These are phyloP conservation scores for Myotis findleyi DNA, from an alignment of 2,797 vertebrate species.

Conservation along the genomic window DNA sequence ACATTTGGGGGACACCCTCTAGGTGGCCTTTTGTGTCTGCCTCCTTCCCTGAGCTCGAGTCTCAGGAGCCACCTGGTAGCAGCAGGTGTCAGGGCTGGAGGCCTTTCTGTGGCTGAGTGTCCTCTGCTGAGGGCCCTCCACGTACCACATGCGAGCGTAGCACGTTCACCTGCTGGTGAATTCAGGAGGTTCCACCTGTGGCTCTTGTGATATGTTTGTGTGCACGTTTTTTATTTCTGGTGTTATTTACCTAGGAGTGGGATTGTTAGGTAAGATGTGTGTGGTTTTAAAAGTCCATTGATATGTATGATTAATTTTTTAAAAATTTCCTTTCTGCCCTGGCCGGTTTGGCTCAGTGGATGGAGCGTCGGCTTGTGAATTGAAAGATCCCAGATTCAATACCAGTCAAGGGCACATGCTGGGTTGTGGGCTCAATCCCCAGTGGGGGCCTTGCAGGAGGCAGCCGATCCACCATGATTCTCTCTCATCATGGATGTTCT, in stretches of 20 bases:
- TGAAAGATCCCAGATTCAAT: too few relatives aligned
- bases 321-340: not conserved
- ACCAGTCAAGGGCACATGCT: too few relatives aligned
- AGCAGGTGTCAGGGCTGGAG: not conserved
- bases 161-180: not conserved
- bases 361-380: too few relatives aligned
- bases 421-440: too few relatives aligned
- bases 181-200: not conserved
- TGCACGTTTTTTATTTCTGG: not conserved
- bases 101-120: not conserved
- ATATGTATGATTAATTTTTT: not conserved
- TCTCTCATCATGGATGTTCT: too few relatives aligned
- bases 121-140: too few relatives aligned
- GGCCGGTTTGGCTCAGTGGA: too few relatives aligned
- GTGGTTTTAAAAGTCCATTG: not conserved
- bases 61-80: not conserved
- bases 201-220: not conserved
- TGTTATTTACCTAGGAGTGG: not conserved
- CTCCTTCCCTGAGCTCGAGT: not conserved
- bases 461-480: too few relatives aligned
- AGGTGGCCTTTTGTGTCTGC: too few relatives aligned
- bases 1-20: too few relatives aligned
- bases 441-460: too few relatives aligned
- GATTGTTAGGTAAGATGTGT: not conserved
- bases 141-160: not conserved